Percentiles rank a stretch among this genome's conserved stretches.
These are phyloP conservation scores for Dermatemys mawii DNA, from an alignment of 2,113 vertebrate species.

Conservation along the genomic window DNA sequence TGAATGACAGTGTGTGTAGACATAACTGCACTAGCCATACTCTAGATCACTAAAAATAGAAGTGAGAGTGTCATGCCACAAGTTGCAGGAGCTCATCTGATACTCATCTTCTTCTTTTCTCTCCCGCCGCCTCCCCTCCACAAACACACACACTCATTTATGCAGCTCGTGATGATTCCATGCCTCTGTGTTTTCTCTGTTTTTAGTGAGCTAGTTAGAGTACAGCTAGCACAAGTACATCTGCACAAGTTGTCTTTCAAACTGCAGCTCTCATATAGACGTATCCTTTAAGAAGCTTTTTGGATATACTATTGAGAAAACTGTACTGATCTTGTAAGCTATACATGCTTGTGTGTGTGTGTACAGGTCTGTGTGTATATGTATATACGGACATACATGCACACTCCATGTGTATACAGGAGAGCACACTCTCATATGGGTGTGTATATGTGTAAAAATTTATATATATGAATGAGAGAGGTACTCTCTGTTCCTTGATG, in stretches of 20 bases:
- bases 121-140: fast-evolving
- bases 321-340: neutral
- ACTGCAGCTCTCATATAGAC: neutral
- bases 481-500: neutral
- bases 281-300: neutral
- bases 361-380: neutral
- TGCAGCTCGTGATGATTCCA: neutral
- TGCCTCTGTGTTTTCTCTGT: neutral
- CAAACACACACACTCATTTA: too few species aligned
- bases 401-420: neutral
- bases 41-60: neutral
- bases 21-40: neutral
- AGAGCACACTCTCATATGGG: neutral
- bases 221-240: neutral
- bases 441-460: neutral
- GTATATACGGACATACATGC: neutral
- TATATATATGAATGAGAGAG: neutral
- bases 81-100: neutral
- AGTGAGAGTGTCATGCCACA: neutral
- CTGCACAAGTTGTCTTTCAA: neutral
- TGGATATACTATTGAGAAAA: neutral
- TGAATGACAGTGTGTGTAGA: neutral
- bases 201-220: neutral
- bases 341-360: neutral
- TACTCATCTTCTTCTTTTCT: too few species aligned